Evolutionary conservation across 2,888 invertebrate genomes (phyloP).

Genomic region (Steinernema carpocapsae): DNA sequence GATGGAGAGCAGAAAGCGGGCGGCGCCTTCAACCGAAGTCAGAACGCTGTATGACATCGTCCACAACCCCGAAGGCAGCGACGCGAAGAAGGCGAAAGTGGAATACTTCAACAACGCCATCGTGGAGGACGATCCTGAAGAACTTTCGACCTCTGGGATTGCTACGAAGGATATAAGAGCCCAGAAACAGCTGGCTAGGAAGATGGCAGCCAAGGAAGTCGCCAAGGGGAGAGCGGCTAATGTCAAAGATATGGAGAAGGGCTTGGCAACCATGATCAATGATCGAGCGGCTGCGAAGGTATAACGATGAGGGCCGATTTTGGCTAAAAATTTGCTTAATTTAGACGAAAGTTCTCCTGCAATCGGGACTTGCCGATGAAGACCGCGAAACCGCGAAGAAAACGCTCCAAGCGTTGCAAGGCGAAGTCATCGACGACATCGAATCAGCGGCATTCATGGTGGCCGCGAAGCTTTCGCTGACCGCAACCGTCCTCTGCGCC

Average conservation of each 20-base stretch:
- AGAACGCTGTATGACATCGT: no score
- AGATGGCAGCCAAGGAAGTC: no score
- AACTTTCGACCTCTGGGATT: no score
- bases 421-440: background rate
- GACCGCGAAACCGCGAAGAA: background rate
- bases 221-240: no score
- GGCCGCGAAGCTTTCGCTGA: background rate
- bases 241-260: no score
- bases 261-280: no score
- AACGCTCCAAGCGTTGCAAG: background rate
- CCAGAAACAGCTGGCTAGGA: no score
- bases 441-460: conserved; percentile 2
- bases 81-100: background rate
- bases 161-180: no score
- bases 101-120: background rate
- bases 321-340: background rate
- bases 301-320: no score
- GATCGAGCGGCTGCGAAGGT: no score
- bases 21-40: no score
- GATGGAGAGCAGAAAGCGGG: no score
- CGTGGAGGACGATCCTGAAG: background rate
- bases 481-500: background rate
- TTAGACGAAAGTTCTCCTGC: background rate
- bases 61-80: background rate
- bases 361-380: background rate